A percentile compares a stretch with the other conserved stretches of the same genome.
Evolutionary conservation across 2,888 invertebrate genomes (phyloP).

Genomic region (Drosophila demipolita): DNA sequence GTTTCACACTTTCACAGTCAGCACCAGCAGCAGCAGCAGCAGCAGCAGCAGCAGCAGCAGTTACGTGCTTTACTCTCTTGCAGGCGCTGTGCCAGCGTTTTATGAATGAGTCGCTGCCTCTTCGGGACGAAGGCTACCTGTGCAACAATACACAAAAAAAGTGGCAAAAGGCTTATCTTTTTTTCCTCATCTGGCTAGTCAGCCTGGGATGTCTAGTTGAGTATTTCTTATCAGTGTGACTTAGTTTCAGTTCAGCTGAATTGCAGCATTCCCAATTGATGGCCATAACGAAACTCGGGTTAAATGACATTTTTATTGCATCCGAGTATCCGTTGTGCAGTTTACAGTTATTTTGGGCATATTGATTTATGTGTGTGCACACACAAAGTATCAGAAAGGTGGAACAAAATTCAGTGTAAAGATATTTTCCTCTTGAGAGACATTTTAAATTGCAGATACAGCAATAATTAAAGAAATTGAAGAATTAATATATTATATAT

Average conservation of each 20-base stretch:
- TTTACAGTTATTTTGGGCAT: conserved; percentile 39
- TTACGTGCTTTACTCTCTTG: conserved; percentile 42
- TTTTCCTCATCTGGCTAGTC: conserved; percentile 32
- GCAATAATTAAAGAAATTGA: neutral
- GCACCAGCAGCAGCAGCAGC: neutral
- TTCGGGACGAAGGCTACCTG: conserved; percentile 29
- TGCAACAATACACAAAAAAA: conserved; percentile 21
- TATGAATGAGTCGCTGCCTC: conserved; percentile 61
- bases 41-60: conserved; percentile 17
- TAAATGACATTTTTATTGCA: conserved; percentile 41
- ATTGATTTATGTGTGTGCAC: conserved; percentile 45
- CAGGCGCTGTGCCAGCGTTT: conserved; percentile 35
- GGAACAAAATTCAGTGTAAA: neutral
- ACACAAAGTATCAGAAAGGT: conserved; percentile 31
- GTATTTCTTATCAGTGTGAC: conserved; percentile 45
- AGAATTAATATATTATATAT: too few relatives aligned
- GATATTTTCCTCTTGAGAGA: neutral
- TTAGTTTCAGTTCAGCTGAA: conserved; percentile 14
- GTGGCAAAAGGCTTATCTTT: conserved; percentile 24
- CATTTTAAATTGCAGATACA: neutral
- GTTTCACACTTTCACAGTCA: conserved; percentile 75
- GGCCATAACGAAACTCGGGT: conserved; percentile 24
- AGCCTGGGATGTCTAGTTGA: conserved; percentile 9
- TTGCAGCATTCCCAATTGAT: conserved; percentile 16
- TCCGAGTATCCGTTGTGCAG: conserved; percentile 26